Conservation (phyloP, 2,888 invertebrate species). For the Pseudolycoriella hygida region DNA sequence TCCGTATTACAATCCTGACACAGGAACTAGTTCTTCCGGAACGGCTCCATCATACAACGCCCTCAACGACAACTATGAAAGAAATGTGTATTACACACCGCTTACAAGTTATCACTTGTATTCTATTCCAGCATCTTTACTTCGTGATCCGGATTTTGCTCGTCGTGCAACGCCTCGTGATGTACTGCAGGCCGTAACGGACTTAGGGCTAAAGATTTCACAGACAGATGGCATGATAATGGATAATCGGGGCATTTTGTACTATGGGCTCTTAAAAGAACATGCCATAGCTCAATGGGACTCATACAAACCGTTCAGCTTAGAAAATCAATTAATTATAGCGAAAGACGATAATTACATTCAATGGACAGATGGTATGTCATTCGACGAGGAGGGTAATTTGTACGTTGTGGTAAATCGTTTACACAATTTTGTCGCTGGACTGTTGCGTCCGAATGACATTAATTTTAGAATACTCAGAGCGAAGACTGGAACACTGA, state of each 20-base stretch:
- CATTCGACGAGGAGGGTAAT: constrained; percentile 44
- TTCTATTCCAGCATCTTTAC: constrained; percentile 40
- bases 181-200: constrained; percentile 29
- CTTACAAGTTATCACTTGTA: constrained; percentile 49
- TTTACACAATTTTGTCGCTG: constrained; percentile 44
- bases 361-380: constrained; percentile 50
- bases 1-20: constrained; percentile 32
- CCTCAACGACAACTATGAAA: constrained; percentile 15
- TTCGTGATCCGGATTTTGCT: constrained; percentile 36
- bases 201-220: constrained; percentile 43
- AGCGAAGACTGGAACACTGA: constrained; percentile 39
- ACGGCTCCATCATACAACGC: constrained; percentile 8
- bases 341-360: constrained; percentile 46
- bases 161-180: constrained; percentile 20
- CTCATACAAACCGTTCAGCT: constrained; percentile 35
- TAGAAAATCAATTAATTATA: constrained; percentile 40
- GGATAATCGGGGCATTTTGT: constrained; percentile 49
- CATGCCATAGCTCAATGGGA: constrained; percentile 57
- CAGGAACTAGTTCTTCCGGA: constrained; percentile 12
- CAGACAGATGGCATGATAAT: constrained; percentile 60
- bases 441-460: constrained; percentile 36
- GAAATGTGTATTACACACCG: constrained; percentile 47
- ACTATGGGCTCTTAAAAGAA: constrained; percentile 49
- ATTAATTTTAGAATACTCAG: constrained; percentile 50
- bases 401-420: constrained; percentile 50